Evolutionary conservation across 2,888 invertebrate genomes (phyloP).

Genomic region (Parnassius glacialis): DNA sequence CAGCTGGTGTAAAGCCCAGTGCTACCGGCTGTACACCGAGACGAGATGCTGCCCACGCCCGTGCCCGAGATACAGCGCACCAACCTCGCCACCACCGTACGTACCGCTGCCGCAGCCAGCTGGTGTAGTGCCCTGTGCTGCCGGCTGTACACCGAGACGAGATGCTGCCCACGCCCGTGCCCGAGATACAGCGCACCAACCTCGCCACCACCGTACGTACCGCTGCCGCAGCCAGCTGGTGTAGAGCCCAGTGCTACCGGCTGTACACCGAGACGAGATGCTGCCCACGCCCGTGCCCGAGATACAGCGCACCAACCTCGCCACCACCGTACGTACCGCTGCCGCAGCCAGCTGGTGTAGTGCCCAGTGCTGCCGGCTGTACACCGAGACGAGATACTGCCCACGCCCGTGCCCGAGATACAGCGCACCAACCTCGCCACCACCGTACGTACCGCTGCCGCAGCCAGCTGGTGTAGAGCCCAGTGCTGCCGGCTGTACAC

Average conservation of each 20-base stretch:
- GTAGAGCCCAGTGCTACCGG: no score
- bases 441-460: slow-evolving; percentile 78
- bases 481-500: slow-evolving; percentile 97
- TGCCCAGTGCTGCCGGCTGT: no score
- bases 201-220: slow-evolving; percentile 91
- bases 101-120: slow-evolving; percentile 27
- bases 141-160: slow-evolving; percentile 97
- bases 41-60: slow-evolving; percentile 99
- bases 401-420: slow-evolving; percentile 99
- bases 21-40: slow-evolving; percentile 97
- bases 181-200: slow-evolving; percentile 99
- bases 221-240: no score
- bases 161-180: slow-evolving; percentile 98
- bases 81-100: slow-evolving; percentile 94
- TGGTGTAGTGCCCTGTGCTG: slow-evolving; percentile 83
- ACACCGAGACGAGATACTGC: slow-evolving; percentile 98
- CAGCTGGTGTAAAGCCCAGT: slow-evolving; percentile 63
- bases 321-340: slow-evolving; percentile 86
- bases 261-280: slow-evolving; percentile 95
- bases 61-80: slow-evolving; percentile 99
- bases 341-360: no score
- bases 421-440: slow-evolving; percentile 98
- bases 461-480: no score
- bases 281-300: slow-evolving; percentile 98
- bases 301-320: slow-evolving; percentile 98